Percentiles rank a stretch among this genome's conserved stretches.
These are phyloP conservation scores for Tiaroga cobitis DNA, from an alignment of 2,797 vertebrate genomes.

Conservation along the genomic window DNA sequence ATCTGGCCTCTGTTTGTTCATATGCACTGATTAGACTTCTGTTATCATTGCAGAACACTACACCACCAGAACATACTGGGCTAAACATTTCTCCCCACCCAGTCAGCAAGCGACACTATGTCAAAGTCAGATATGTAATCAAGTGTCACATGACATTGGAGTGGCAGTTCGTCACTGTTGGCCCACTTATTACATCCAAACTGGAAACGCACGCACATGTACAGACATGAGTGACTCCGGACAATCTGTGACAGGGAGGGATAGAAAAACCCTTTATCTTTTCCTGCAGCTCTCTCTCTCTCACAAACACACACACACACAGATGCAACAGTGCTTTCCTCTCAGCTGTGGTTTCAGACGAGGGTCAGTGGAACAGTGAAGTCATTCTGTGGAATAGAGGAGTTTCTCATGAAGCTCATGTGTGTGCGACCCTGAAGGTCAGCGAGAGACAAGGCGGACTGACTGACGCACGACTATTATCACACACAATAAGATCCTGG, in stretches of 20 bases:
- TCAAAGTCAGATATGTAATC: slow-evolving; percentile 30
- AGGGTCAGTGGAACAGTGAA: slow-evolving; percentile 62
- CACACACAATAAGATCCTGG: slow-evolving; percentile 46
- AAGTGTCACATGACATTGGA: not conserved
- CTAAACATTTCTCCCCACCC: not conserved
- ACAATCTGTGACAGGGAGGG: not conserved
- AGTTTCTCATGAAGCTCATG: slow-evolving; percentile 62
- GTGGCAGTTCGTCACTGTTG: not conserved
- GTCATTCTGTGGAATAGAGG: slow-evolving; percentile 70
- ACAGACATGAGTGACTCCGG: slow-evolving; percentile 9
- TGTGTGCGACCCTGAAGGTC: slow-evolving; percentile 30
- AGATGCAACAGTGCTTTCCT: slow-evolving; percentile 20
- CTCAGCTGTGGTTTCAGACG: slow-evolving; percentile 33
- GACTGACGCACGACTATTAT: slow-evolving; percentile 28
- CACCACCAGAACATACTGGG: not conserved
- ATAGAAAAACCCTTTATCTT: slow-evolving; percentile 24
- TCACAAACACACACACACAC: slow-evolving; percentile 24
- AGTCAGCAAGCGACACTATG: not conserved
- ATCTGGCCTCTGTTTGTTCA: not conserved
- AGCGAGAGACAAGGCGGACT: slow-evolving; percentile 34
- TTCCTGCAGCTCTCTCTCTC: slow-evolving; percentile 23
- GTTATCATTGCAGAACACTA: not conserved
- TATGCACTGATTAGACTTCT: not conserved
- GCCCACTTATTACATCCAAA: slow-evolving; percentile 3
- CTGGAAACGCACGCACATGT: slow-evolving; percentile 19